Base-by-base conservation (phyloP, 2,888 invertebrate species). In the Eretmocerus hayati region DNA sequence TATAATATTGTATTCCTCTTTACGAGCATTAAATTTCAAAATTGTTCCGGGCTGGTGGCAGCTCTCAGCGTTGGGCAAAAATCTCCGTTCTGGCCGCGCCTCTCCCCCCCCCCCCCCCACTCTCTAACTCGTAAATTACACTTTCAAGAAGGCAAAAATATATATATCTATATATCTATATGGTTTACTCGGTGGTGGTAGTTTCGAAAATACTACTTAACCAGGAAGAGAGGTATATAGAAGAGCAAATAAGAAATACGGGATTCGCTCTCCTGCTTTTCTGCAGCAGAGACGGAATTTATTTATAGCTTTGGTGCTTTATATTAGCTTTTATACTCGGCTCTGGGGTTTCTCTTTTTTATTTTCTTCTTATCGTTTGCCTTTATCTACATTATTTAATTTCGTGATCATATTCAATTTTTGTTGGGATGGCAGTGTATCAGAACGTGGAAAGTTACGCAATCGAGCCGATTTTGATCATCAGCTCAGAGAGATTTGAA, bases 1-100 rank as follows among this genome's bases (percentile, higher is more conserved):
- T 44, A 56, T 56, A 54, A 59, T 58, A 57, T 60, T 56, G 56
- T 58, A 56, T 57, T 60, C 56, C 50, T 57, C 55, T 58, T 56
- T 56, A 56, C 52, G 52, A 56, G 56, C 57, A 52, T 59, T 58
- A 58, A 58, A 59, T 60, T 58, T 55, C 53, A 53, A 57, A 60
- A 58, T 56, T 54, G 56, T 52, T 56, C 45, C 50, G 49, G 48
- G 52, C 36, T 31, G 45, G 6, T 18, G 30, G 32, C 33, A 19
- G 30, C 33, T 33, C 31, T 5, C 8, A n/a, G 33, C n/a, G 33
- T 11, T 35, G 22, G 20, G 32, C 44, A 26, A 46, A 46, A 53
- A 42, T 41, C 40, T 46, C 49, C 41, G n/a, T 16, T 5, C 11
- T 11, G 8, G 26, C 26, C 26, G 8, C 33, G n/a, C 33, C 33